Base-by-base conservation (phyloP, 2,888 invertebrate genomes). In the Sialis lutaria region DNA sequence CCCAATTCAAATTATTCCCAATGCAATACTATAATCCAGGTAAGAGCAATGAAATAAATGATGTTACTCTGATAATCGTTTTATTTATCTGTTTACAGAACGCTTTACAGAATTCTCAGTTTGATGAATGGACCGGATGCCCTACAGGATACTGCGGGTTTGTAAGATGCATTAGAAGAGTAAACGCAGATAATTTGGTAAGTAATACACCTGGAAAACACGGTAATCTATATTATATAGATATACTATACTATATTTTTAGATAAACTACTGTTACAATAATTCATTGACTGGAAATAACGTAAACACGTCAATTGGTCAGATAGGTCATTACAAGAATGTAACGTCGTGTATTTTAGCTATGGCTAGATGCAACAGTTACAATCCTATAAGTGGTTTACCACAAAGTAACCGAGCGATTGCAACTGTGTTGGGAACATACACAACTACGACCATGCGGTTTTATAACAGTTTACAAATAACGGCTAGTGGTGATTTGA, bases 281-380 rank as follows among this genome's bases (percentile, higher is more conserved):
- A 34, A 42, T 22, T 42, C 47, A 22, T n/a, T 47, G 30, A 13
- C 47, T 42, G 47, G 47, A 6, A 42, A 42, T 31, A 47, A 47
- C 30, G 6, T 47, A 4, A 35, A 33, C 9, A 42, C 42, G 2
- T 12, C 33, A 22, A 30, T 32, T 6, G 47, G 47, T 6, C 47
- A 39, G n/a, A 35, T 40, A 22, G 35, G 42, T 42, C 42, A 42
- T 12, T 47, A 47, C n/a, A 7, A 42, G 10, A 10, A 31, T 4
- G 32, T 42, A 2, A 47, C 47, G 10, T 42, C 47, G n/a, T 47
- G 47, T 12, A 47, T 47, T 40, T 47, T 47, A 34, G 47, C 47
- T 35, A 42, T 33, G 34, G 12, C 42, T n/a, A 37, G 47, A 10
- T 47, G 47, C 30, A 47, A 35, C 10, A n/a, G 42, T 6, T 35